Evolutionary conservation across 2,888 invertebrate species (phyloP).

Genomic region (Julus scanicus): DNA sequence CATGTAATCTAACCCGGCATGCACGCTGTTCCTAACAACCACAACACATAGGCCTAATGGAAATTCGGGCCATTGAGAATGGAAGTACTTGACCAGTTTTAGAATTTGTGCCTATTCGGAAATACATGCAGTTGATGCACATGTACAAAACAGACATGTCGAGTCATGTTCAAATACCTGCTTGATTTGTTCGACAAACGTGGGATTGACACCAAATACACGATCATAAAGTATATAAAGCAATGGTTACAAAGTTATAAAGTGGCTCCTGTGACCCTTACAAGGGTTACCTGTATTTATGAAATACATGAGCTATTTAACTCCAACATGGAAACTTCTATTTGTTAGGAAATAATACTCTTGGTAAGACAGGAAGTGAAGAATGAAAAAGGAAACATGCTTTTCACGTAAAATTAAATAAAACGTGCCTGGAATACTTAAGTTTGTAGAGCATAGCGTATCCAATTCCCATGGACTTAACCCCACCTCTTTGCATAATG

Average conservation of each 20-base stretch:
- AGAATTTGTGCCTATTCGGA: neutral
- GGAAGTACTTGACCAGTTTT: constrained; percentile 17
- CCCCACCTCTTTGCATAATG: neutral
- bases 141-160: neutral
- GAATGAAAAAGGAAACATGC: no score
- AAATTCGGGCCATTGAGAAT: neutral
- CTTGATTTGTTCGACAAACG: no score
- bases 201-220: neutral
- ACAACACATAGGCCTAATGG: neutral
- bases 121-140: neutral
- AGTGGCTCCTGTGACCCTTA: no score
- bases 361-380: no score
- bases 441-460: no score
- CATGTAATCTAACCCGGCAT: constrained; percentile 3
- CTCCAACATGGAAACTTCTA: no score
- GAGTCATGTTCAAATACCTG: neutral
- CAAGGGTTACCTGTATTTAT: no score
- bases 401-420: no score
- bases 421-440: no score
- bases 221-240: neutral
- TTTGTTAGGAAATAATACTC: no score
- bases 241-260: no score
- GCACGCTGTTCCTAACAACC: neutral
- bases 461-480: neutral
- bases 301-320: no score